Evolutionary conservation across 2,888 invertebrate species (phyloP), one percentile per base, ranked within the genome.

Genomic region (Tetragnatha montana): DNA sequence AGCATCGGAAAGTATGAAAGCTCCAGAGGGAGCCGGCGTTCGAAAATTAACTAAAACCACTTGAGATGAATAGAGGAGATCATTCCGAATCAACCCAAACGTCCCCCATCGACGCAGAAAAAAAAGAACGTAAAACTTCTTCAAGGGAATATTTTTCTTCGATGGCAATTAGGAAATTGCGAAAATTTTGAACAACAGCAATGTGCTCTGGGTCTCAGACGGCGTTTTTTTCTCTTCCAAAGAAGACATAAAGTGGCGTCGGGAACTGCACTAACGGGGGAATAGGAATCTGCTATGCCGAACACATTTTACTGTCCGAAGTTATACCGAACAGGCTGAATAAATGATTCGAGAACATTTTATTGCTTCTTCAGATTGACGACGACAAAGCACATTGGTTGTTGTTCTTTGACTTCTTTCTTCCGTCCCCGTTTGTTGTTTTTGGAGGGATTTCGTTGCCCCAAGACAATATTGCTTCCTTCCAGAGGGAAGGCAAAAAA

Each of bases 261-360:
- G 47, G 51, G 14, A 69, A 73, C 51, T 12, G 35, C 21, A 19
- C 35, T 60, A 74, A 71, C 71, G 7, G 21, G n/a, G 22, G 70
- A 51, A 68, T 14, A 19, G 19, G 68, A 80, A 79, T 74, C 47
- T 21, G 80, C 68, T 73, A 83, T 88, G 82, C 79, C n/a, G 73
- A 82, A 60, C 82, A 82, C 88, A 88, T 73, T 88, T 88, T 88
- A 88, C 88, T 88, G 82, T 78, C 83, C 88, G 71, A 78, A 88
- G 69, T 60, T 88, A 88, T 73, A 68, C 68, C 68, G 75, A 83
- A 83, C 69, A 88, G 79, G 35, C 82, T 71, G 76, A 88, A 88
- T 79, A 88, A 88, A 88, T 83, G 88, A 88, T 81, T 88, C 82
- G 88, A 83, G 60, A 88, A 83, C 82, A 75, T 88, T 88, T 88